A percentile compares a stretch with the other conserved stretches of the same genome.
Conservation (phyloP, 2,888 invertebrate genomes). For the Diaperis boleti region DNA sequence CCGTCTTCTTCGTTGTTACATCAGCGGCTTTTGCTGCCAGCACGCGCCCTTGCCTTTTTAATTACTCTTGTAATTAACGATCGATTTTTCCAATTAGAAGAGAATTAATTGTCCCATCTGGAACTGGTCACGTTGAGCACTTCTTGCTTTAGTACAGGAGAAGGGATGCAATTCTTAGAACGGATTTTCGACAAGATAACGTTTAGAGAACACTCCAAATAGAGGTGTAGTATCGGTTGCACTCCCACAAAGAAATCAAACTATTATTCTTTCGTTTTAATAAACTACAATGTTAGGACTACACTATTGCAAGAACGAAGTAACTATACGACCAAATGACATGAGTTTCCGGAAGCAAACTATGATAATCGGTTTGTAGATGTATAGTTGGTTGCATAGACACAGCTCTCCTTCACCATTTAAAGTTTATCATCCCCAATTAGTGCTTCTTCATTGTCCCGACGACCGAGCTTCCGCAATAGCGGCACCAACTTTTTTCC, state of each 20-base stretch:
- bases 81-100: slow-evolving; percentile 34
- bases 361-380: too few relatives aligned
- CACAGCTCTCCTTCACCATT: too few relatives aligned
- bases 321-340: too few relatives aligned
- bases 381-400: too few relatives aligned
- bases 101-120: slow-evolving; percentile 13
- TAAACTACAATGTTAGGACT: too few relatives aligned
- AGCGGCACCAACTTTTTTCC: background rate
- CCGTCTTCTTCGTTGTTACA: slow-evolving; percentile 24
- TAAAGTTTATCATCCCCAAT: background rate
- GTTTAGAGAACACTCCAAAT: too few relatives aligned
- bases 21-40: slow-evolving; percentile 16
- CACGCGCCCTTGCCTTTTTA: slow-evolving; percentile 35
- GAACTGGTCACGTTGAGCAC: slow-evolving; percentile 10
- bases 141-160: slow-evolving; percentile 18
- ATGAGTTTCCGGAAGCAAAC: too few relatives aligned
- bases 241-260: too few relatives aligned
- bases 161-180: too few relatives aligned
- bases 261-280: too few relatives aligned
- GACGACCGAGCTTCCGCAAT: background rate
- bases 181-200: background rate
- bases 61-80: slow-evolving; percentile 30
- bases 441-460: background rate
- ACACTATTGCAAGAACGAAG: too few relatives aligned
- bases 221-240: too few relatives aligned